phyloP scores from a whole-genome alignment of 2,888 invertebrate genomes.

The Oscheius myriophilus region DNA sequence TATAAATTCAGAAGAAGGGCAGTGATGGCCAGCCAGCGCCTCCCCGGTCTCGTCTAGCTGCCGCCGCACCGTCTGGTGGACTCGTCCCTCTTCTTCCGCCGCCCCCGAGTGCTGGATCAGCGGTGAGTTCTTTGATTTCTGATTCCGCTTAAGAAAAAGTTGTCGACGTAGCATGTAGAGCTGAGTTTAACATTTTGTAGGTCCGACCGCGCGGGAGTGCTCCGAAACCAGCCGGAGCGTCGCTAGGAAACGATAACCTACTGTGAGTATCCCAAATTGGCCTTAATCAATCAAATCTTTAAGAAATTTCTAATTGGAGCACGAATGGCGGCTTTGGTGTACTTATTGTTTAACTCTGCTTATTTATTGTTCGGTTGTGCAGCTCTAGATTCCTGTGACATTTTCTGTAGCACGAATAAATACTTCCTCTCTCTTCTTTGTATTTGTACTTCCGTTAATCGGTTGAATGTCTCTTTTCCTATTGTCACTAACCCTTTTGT shows the following conservation, averaged over 20 bases:
- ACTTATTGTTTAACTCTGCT: neutral
- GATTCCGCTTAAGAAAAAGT: neutral
- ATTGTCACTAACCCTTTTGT: neutral
- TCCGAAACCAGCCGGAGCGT: slow-evolving; percentile 6
- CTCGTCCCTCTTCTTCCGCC: slow-evolving; percentile 65
- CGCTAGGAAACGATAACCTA: too few species aligned
- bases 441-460: neutral
- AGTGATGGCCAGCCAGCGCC: slow-evolving; percentile 36
- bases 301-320: slow-evolving; percentile 6
- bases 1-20: slow-evolving; percentile 40
- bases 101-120: slow-evolving; percentile 54
- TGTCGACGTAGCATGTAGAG: neutral
- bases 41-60: slow-evolving; percentile 38
- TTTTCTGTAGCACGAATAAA: neutral
- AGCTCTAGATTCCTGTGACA: neutral
- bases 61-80: slow-evolving; percentile 41
- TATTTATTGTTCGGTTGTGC: slow-evolving; percentile 9
- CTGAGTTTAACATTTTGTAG: neutral
- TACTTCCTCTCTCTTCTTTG: neutral
- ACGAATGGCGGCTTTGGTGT: neutral
- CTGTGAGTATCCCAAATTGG: too few species aligned
- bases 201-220: slow-evolving; percentile 18
- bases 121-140: neutral
- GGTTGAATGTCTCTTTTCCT: neutral
- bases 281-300: neutral